These are phyloP conservation scores for Pomphorhynchus laevis DNA, from an alignment of 1,140 invertebrate genomes.

Conservation along the genomic window DNA sequence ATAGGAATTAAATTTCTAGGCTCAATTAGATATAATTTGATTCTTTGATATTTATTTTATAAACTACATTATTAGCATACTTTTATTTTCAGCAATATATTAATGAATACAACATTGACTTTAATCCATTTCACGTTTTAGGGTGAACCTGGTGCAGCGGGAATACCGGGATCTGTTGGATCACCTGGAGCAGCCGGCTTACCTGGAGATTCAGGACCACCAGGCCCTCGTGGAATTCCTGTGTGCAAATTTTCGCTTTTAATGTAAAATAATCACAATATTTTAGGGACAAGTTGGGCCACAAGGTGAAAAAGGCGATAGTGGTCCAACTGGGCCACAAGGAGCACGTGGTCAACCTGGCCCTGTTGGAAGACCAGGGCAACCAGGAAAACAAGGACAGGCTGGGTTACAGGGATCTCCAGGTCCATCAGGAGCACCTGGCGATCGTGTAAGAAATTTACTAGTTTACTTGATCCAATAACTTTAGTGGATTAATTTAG, in stretches of 20 bases:
- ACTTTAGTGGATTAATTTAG: too few species aligned
- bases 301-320: neutral
- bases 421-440: slow-evolving; percentile 22
- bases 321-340: neutral
- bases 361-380: neutral
- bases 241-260: slow-evolving; percentile 4
- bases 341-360: neutral
- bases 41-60: too few species aligned
- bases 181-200: slow-evolving; percentile 2
- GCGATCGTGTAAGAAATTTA: slow-evolving; percentile 12
- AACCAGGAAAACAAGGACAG: slow-evolving; percentile 10
- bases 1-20: too few species aligned
- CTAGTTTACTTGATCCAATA: too few species aligned
- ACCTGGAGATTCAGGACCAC: neutral
- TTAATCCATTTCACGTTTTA: too few species aligned
- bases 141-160: neutral
- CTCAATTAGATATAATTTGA: too few species aligned
- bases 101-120: too few species aligned
- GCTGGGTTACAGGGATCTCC: slow-evolving; percentile 25
- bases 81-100: too few species aligned
- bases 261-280: too few species aligned
- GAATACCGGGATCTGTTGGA: slow-evolving; percentile 6
- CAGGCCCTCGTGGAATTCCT: slow-evolving; percentile 2
- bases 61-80: too few species aligned
- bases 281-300: neutral